Conservation (phyloP, 2,113 vertebrate genomes). For the Porphyrio hochstetteri region DNA sequence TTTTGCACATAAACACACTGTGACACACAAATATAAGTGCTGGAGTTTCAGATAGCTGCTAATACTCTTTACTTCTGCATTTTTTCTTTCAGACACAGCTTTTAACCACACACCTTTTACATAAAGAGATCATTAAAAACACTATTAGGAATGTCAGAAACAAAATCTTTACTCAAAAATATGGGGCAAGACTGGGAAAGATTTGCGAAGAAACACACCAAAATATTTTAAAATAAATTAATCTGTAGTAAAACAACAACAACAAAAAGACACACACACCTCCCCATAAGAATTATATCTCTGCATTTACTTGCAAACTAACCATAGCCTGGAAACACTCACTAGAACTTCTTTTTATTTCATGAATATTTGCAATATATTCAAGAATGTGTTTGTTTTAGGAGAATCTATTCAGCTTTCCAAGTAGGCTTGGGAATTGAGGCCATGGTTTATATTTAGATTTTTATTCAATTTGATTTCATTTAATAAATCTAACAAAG, state of each 20-base stretch:
- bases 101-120: background rate
- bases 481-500: background rate
- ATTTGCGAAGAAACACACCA: background rate
- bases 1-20: background rate
- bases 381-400: background rate
- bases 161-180: background rate
- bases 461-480: background rate
- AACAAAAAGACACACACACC: rapidly evolving
- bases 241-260: background rate
- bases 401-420: background rate
- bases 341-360: background rate
- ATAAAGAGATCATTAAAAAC: background rate
- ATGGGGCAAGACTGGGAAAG: background rate
- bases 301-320: background rate
- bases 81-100: background rate
- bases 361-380: background rate
- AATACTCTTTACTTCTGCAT: background rate
- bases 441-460: background rate
- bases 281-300: background rate
- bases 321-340: background rate
- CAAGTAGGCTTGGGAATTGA: background rate
- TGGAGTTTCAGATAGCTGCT: background rate
- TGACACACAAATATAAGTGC: background rate
- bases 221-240: background rate
- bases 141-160: background rate